Evolutionary conservation across 2,797 vertebrate genomes (phyloP), one percentile per base, ranked within the genome.

Genomic region (Danio jaintianensis): DNA sequence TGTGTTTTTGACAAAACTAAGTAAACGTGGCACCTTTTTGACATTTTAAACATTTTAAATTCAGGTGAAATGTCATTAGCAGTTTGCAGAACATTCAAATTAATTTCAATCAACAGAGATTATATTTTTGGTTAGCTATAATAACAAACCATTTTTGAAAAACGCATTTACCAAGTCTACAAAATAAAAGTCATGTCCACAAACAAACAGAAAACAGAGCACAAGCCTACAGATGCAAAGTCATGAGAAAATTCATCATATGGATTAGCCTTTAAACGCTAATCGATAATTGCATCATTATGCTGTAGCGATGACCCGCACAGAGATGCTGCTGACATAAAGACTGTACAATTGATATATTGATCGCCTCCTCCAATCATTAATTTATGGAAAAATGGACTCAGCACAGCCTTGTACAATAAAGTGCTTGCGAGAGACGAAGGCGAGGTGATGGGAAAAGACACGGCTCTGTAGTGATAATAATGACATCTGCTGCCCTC

Each of bases 261-360:
- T 78, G 16, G 69, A 73, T 80, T 72, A 42, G 22, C 80, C 59
- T 87, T 78, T 83, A 87, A 86, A 84, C 71, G 75, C 80, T 62
- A 79, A 86, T 84, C 81, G 75, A 84, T 84, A 82, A 81, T 83
- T 70, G 71, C 82, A 81, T 84, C 78, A 81, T 81, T 81, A 81
- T 70, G 74, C 75, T 81, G 66, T 59, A 84, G 69, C 59, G 15
- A 79, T 76, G 80, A 66, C 29, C 59, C 55, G 66, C 75, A 83
- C 67, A 85, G 78, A 79, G 72, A 75, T 58, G 47, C 38, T 52
- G 62, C 72, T 53, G 72, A 71, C 83, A 81, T 87, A 86, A 75
- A 76, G 79, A 81, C 81, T 74, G 64, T 71, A 61, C 63, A 56
- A 83, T 63, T 83, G 85, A 83, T 85, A 79, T 86, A 85, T 86